Base-by-base conservation (phyloP, 2,888 invertebrate species). In the Drosophila lutescens region DNA sequence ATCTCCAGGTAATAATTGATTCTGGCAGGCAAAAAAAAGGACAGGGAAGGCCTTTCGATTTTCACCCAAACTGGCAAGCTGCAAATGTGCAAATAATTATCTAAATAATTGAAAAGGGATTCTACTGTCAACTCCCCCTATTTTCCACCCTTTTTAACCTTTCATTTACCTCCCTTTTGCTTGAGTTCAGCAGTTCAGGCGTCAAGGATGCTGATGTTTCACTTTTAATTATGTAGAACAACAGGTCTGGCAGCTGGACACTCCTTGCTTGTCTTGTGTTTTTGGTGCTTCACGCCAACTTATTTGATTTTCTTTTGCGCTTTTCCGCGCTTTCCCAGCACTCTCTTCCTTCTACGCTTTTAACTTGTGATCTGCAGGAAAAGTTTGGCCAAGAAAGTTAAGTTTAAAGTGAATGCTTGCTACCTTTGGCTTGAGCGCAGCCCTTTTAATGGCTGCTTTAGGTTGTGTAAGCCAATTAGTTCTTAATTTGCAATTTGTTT, bases 391-490 rank as follows among this genome's bases (percentile, higher is more conserved):
- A 66, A 55, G 79, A 88, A 26, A 26, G 26, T 26, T 6, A 26
- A 83, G 88, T 79, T 88, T 86, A 88, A 86, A 88, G 79, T 78
- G 75, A 81, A 80, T 74, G 71, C 78, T 67, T 41, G 57, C 55
- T 58, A 70, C 82, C 80, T 82, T 80, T 61, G 72, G 72, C 58
- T 20, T 53, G 67, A 71, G 66, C 41, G 10, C 41, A 73, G 72
- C 63, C 57, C 81, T 80, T 78, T 81, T 82, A 82, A 84, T 80
- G 84, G 74, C 79, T 83, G 81, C 85, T 86, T 86, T 85, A 81
- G 85, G 85, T 86, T 81, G 80, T 81, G 86, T 87, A 87, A 87
- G 86, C 86, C 86, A 87, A 87, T 87, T 87, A 87, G 88, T 87
- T 87, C 78, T 87, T 87, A 87, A 87, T 87, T 87, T 85, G 82